These are phyloP conservation scores for Archaeoteleia sp. DNA, from an alignment of 2,888 invertebrate species.

Conservation along the genomic window DNA sequence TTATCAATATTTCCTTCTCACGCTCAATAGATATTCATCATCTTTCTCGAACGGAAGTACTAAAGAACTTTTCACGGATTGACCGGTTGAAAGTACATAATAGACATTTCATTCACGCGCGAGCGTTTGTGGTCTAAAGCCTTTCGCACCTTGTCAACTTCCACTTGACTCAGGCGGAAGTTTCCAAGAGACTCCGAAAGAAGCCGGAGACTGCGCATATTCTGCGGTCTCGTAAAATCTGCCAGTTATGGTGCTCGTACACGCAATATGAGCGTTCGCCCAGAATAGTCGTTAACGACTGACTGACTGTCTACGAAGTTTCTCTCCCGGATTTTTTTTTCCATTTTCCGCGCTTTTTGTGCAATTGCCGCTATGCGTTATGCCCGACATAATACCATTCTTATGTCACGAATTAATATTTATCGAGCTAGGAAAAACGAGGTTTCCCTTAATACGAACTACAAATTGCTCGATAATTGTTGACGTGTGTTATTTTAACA, in stretches of 20 bases:
- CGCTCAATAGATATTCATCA: no score
- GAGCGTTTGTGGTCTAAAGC: conserved; percentile 17
- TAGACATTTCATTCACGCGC: conserved; percentile 6
- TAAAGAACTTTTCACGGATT: no score
- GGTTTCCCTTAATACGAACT: no score
- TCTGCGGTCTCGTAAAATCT: conserved; percentile 68
- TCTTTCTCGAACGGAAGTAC: no score
- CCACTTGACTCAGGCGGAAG: conserved; percentile 32
- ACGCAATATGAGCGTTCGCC: conserved; percentile 35
- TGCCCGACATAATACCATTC: conserved; percentile 8
- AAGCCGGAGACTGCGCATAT: conserved; percentile 52
- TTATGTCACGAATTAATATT: conserved; percentile 5
- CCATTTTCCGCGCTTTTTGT: conserved; percentile 11
- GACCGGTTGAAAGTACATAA: neutral
- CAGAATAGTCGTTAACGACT: conserved; percentile 37
- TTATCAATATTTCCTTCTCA: no score
- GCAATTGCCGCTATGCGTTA: conserved; percentile 5
- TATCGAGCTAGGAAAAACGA: neutral
- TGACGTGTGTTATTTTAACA: conserved; percentile 3
- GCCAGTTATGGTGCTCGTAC: conserved; percentile 55
- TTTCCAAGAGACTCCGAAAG: conserved; percentile 11
- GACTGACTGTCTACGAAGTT: conserved; percentile 30
- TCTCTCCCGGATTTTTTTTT: conserved; percentile 9
- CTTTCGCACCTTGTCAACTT: conserved; percentile 31
- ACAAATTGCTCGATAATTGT: no score